Conservation (phyloP, 2,888 invertebrate genomes). For the Eupithecia inturbata region DNA sequence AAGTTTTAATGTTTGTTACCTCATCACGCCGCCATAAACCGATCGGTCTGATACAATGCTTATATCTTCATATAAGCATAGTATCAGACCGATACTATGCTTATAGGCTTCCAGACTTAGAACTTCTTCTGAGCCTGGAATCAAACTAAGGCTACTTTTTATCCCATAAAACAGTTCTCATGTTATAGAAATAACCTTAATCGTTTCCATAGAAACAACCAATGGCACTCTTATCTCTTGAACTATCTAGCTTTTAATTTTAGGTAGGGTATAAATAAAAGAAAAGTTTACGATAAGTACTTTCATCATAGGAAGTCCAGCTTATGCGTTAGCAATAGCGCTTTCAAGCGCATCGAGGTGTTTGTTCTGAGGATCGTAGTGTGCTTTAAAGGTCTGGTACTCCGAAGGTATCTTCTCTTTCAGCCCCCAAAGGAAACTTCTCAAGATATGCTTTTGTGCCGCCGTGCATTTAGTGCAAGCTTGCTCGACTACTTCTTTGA, state of each 20-base stretch:
- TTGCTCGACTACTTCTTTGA: slow-evolving; percentile 85
- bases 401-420: slow-evolving; percentile 78
- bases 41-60: no score
- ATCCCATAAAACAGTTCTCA: no score
- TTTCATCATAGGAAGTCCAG: not conserved
- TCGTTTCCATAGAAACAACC: no score
- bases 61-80: no score
- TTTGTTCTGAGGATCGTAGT: slow-evolving; percentile 84
- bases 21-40: no score
- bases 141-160: no score
- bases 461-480: slow-evolving; percentile 87
- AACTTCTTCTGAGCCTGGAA: no score
- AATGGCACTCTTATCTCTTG: not conserved
- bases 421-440: slow-evolving; percentile 81
- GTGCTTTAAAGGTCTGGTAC: slow-evolving; percentile 75
- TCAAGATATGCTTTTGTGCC: slow-evolving; percentile 85
- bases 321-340: slow-evolving; percentile 54
- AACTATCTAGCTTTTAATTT: not conserved
- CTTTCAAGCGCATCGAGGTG: slow-evolving; percentile 80
- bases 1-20: no score
- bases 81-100: no score
- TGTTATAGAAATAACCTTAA: no score
- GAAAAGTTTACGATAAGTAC: not conserved
- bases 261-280: not conserved
- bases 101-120: no score